Evolutionary conservation across 1,140 invertebrate genomes (phyloP).

Genomic region (Bombus pascuorum): DNA sequence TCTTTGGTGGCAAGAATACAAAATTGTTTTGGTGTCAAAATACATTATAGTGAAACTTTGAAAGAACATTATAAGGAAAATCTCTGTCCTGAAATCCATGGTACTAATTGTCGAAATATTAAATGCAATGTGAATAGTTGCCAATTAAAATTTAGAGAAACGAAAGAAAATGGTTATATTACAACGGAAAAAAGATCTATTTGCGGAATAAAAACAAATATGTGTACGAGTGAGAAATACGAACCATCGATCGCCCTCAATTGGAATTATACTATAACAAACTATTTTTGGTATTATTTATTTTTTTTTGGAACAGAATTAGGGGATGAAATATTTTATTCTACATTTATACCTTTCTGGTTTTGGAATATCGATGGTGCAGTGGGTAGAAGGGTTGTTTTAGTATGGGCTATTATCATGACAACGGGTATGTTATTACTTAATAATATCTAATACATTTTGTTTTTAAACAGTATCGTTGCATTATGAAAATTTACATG

Average conservation of each 20-base stretch:
- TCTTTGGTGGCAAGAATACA: conserved; percentile 88
- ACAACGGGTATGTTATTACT: conserved; percentile 86
- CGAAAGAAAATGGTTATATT: conserved; percentile 53
- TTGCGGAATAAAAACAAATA: conserved; percentile 24
- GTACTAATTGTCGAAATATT: conserved; percentile 57
- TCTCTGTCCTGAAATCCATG: conserved; percentile 66
- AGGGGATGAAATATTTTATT: conserved; percentile 95
- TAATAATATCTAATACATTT: conserved; percentile 17
- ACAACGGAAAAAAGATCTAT: conserved; percentile 15
- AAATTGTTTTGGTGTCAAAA: conserved; percentile 87
- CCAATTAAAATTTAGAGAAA: conserved; percentile 28
- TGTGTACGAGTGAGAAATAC: conserved; percentile 5
- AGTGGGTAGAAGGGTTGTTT: conserved; percentile 89
- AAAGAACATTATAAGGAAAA: conserved; percentile 71
- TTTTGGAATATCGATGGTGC: conserved; percentile 96
- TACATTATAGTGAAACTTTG: conserved; percentile 75
- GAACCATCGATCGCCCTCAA: conserved; percentile 30
- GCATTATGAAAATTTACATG: conserved; percentile 32
- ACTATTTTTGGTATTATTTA: conserved; percentile 93
- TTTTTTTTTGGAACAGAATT: conserved; percentile 92
- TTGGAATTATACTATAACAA: conserved; percentile 85
- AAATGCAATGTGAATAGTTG: conserved; percentile 68
- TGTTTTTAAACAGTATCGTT: neutral
- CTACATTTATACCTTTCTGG: conserved; percentile 94
- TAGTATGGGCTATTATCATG: conserved; percentile 94